phyloP scores from a whole-genome alignment of 2,113 vertebrate genomes.

The Spea multiplicata region DNA sequence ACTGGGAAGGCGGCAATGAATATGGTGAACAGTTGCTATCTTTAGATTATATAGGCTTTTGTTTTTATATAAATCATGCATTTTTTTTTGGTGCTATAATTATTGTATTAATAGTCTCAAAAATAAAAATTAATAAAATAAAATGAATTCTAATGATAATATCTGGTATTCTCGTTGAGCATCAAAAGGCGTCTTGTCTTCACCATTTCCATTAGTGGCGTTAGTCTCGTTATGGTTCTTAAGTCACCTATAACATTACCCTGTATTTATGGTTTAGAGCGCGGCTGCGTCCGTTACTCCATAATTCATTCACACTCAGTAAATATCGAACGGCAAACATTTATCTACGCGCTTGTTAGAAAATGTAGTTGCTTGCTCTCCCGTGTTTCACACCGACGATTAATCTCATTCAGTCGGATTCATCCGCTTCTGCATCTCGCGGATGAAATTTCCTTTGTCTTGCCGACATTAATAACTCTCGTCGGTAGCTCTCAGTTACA shows the following conservation, averaged over 20 bases:
- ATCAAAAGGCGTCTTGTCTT: no score
- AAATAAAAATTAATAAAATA: no score
- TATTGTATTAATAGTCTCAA: no score
- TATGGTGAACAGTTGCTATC: no score
- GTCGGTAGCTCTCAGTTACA: not conserved
- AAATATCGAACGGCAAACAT: not conserved
- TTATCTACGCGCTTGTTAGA: not conserved
- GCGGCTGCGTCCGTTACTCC: not conserved
- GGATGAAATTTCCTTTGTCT: not conserved
- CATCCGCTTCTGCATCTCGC: not conserved
- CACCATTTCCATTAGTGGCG: no score
- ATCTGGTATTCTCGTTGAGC: no score
- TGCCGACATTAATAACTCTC: not conserved
- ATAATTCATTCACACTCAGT: not conserved
- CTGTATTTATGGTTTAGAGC: not conserved
- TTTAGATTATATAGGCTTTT: no score
- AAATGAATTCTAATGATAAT: no score
- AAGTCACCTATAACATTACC: not conserved
- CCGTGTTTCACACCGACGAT: not conserved
- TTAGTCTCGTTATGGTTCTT: no score
- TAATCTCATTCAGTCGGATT: not conserved
- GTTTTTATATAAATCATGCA: no score
- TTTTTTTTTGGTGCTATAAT: no score
- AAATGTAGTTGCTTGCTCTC: not conserved
- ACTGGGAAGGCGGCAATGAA: no score